These are phyloP conservation scores for Oreochromis aureus DNA, from an alignment of 2,113 vertebrate species.

Conservation along the genomic window DNA sequence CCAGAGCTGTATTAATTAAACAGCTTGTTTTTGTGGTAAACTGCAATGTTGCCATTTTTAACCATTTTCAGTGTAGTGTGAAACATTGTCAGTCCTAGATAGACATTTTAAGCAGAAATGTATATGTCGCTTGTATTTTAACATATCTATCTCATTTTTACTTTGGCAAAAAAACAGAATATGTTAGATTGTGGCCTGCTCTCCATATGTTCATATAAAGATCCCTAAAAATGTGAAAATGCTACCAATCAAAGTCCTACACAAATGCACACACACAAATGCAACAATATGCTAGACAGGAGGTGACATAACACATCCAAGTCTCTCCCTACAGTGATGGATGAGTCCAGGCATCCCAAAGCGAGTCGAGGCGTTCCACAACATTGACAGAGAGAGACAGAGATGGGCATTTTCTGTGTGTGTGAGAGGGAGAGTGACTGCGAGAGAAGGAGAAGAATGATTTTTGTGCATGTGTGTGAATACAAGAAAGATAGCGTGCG, in stretches of 20 bases:
- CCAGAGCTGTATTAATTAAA: background rate
- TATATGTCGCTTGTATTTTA: background rate
- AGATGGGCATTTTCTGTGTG: slow-evolving; percentile 13
- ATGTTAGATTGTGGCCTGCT: background rate
- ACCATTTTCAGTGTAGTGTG: background rate
- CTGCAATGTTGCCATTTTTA: background rate
- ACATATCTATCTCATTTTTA: background rate
- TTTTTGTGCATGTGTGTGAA: slow-evolving; percentile 34
- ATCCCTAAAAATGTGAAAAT: background rate
- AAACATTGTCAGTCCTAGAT: background rate
- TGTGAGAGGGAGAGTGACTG: slow-evolving; percentile 15
- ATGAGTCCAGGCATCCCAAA: slow-evolving; percentile 42
- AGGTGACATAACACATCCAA: slow-evolving; percentile 39
- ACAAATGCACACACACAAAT: background rate
- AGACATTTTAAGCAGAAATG: background rate
- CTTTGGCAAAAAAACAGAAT: background rate
- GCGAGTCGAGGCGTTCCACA: slow-evolving; percentile 49
- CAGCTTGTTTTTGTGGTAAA: background rate
- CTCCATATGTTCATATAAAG: background rate
- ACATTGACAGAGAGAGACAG: slow-evolving; percentile 47
- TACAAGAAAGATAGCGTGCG: background rate
- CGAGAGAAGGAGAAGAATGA: slow-evolving; percentile 50
- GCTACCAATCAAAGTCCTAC: background rate
- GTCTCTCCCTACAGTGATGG: slow-evolving; percentile 43
- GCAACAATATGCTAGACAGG: background rate